These are phyloP conservation scores for Heliocidaris erythrogramma DNA, from an alignment of 35 echinoderm and acorn worm species.

Conservation along the genomic window DNA sequence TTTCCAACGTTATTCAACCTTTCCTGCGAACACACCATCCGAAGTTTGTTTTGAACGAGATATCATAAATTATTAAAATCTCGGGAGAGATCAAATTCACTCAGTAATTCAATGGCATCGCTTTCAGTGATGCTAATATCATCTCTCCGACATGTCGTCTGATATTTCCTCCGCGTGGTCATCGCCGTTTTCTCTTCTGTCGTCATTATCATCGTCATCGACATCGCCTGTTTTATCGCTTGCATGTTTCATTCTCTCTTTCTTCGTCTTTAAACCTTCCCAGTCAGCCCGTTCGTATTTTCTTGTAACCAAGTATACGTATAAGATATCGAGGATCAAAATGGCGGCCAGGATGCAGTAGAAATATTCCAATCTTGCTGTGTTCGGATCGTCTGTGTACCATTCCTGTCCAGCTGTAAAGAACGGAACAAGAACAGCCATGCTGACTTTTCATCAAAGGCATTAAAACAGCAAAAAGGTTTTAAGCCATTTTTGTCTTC, in stretches of 20 bases:
- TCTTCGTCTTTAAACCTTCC: neutral
- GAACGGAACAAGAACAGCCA: neutral
- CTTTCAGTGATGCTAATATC: neutral
- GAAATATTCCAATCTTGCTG: constrained; percentile 54
- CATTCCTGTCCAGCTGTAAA: constrained; percentile 27
- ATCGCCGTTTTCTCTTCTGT: neutral
- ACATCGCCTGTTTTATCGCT: neutral
- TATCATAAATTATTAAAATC: no score
- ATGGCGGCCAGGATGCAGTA: constrained; percentile 51
- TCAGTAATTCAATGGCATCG: no score
- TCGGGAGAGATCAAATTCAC: no score
- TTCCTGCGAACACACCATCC: no score
- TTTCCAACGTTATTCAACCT: no score
- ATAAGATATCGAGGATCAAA: constrained; percentile 36
- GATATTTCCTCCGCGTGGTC: neutral
- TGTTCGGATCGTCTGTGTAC: constrained; percentile 53
- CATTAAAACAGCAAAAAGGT: no score
- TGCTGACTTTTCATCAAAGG: no score
- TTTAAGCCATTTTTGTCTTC: no score
- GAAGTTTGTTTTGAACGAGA: no score
- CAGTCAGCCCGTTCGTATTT: constrained; percentile 43
- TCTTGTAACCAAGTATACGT: constrained; percentile 31
- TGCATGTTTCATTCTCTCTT: neutral
- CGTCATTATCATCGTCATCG: neutral
- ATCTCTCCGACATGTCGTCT: neutral